Evolutionary conservation across 2,113 vertebrate genomes (phyloP).

Genomic region (Misgurnus anguillicaudatus): DNA sequence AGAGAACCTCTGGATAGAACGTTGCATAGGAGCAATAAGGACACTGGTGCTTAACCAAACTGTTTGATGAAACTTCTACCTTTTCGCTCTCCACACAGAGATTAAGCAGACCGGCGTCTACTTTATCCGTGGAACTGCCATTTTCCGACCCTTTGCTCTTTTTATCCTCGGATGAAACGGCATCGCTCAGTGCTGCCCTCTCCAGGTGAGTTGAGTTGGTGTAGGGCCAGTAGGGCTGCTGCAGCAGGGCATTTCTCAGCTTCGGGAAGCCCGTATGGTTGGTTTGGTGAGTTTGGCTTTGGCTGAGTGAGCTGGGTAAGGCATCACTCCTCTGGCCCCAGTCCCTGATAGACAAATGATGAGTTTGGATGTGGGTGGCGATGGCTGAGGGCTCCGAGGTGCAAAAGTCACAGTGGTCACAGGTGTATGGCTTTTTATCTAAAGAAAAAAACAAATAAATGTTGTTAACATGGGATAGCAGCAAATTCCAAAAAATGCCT

Average conservation of each 20-base stretch:
- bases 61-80: constrained; percentile 60
- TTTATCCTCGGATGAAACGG: neutral
- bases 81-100: constrained; percentile 54
- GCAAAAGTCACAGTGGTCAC: constrained; percentile 77
- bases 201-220: constrained; percentile 49
- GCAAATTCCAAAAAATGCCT: neutral
- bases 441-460: constrained; percentile 24
- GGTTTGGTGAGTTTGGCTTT: constrained; percentile 69
- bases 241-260: constrained; percentile 75
- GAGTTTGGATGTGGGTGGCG: constrained; percentile 71
- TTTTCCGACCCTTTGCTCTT: constrained; percentile 56
- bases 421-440: constrained; percentile 81
- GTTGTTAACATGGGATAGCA: neutral
- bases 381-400: constrained; percentile 64
- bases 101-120: constrained; percentile 64
- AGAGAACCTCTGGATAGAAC: constrained; percentile 91
- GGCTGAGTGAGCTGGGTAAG: constrained; percentile 57
- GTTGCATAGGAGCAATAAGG: constrained; percentile 89
- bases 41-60: constrained; percentile 82
- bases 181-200: constrained; percentile 50
- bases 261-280: constrained; percentile 72
- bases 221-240: constrained; percentile 66
- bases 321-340: constrained; percentile 46
- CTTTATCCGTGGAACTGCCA: constrained; percentile 28
- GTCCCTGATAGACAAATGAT: constrained; percentile 59